Base-by-base conservation (phyloP, 2,888 invertebrate genomes). In the Caenorhabditis virilis region DNA sequence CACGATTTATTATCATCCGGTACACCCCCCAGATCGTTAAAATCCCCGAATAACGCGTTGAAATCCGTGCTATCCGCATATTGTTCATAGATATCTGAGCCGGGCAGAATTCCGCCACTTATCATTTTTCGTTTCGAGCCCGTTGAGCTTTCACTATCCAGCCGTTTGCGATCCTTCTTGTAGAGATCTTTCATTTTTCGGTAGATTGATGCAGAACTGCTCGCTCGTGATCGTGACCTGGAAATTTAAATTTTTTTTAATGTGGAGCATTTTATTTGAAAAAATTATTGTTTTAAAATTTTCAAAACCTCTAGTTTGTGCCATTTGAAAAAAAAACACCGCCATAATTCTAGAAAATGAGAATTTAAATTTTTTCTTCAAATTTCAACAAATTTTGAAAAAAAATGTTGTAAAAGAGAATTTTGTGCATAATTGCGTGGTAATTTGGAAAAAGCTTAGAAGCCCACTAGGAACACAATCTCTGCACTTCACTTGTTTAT, bases 201-300 rank as follows among this genome's bases (percentile, higher is more conserved):
- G n/a, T 68, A 51, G 1, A 64, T 61, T 1, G 74, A 70, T 7
- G 67, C 65, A 15, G 68, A 60, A 43, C 70, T 70, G 33, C 70
- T 70, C 0, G 74, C 64, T 18, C 72, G 58, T 5, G 74, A 74
- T 1, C 74, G 55, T 11, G 63, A 51, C 59, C 71, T 69, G 45
- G 36, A 69, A 16, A 45, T 18, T 16, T 11, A n/a, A 38, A 15
- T 11, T n/a, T n/a, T n/a, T n/a, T n/a, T n/a, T n/a, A n/a, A n/a
- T n/a, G n/a, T n/a, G n/a, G n/a, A n/a, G n/a, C n/a, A n/a, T n/a
- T n/a, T n/a, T n/a, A n/a, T n/a, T n/a, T n/a, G n/a, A n/a, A n/a
- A n/a, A n/a, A n/a, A n/a, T n/a, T n/a, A n/a, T n/a, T n/a, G n/a
- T n/a, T n/a, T n/a, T n/a, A n/a, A n/a, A n/a, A n/a, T n/a, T n/a